Percentiles rank a stretch among this genome's conserved stretches.
Conservation (phyloP, 2,113 vertebrate species). For the Morone chrysops region DNA sequence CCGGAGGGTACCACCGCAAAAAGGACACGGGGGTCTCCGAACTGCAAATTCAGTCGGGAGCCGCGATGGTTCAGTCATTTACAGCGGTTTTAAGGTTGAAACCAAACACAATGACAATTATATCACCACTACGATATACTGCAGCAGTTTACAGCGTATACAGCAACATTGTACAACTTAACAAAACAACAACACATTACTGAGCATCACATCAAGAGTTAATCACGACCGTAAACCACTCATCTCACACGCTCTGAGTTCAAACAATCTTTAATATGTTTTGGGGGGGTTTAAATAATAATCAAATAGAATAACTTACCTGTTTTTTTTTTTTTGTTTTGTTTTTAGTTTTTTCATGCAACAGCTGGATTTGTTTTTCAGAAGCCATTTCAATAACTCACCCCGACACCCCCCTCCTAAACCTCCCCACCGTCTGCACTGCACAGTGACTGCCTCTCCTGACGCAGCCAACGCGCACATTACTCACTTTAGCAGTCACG, state of each 20-base stretch:
- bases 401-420: background rate
- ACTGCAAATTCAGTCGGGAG: constrained; percentile 39
- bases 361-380: constrained; percentile 53
- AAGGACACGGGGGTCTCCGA: constrained; percentile 67
- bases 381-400: constrained; percentile 59
- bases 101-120: background rate
- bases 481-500: constrained; percentile 99
- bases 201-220: constrained; percentile 40
- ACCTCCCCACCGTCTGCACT: constrained; percentile 93
- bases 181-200: constrained; percentile 43
- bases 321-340: background rate
- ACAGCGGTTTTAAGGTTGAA: background rate
- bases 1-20: constrained; percentile 73
- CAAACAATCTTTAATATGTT: constrained; percentile 61
- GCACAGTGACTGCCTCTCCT: constrained; percentile 98
- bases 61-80: constrained; percentile 13
- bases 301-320: constrained; percentile 61
- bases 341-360: constrained; percentile 25
- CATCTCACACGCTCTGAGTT: constrained; percentile 50
- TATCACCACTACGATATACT: background rate
- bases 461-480: constrained; percentile 96
- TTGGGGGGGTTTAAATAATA: background rate
- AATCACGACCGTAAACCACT: constrained; percentile 47
- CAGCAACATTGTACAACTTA: constrained; percentile 20
- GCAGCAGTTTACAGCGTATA: constrained; percentile 24